phyloP scores from a whole-genome alignment of 1,140 invertebrate species.

The Rhopalosiphum padi region DNA sequence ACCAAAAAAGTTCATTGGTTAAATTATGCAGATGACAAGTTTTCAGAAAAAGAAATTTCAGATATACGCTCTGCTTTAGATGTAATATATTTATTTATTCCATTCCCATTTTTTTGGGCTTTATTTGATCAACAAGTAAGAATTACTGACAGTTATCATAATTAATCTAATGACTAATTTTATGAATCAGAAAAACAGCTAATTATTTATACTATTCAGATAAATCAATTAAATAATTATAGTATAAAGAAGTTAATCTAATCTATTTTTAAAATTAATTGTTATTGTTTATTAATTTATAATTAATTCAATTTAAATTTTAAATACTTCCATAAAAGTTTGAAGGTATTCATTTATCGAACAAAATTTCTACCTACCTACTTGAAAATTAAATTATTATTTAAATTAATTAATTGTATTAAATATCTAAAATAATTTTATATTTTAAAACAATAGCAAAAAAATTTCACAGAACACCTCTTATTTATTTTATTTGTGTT shows the following conservation, averaged over 20 bases:
- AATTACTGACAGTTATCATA: background rate
- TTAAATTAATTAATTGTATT: background rate
- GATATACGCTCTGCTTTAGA: slow-evolving; percentile 69
- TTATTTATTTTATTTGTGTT: background rate
- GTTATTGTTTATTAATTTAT: too few relatives aligned
- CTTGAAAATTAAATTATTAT: background rate
- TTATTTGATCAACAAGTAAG: slow-evolving; percentile 70
- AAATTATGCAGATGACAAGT: slow-evolving; percentile 76
- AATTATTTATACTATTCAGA: background rate
- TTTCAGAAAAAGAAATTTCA: slow-evolving; percentile 65
- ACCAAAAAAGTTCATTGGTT: slow-evolving; percentile 75
- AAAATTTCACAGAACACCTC: background rate
- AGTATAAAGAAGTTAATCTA: background rate
- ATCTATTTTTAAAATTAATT: background rate
- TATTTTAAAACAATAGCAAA: background rate
- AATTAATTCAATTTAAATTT: too few relatives aligned
- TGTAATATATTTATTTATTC: slow-evolving; percentile 70
- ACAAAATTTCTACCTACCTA: background rate
- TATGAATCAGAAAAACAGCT: background rate
- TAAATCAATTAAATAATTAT: background rate
- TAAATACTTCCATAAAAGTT: too few relatives aligned
- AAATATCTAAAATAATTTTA: background rate
- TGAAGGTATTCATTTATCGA: background rate
- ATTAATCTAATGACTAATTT: background rate
- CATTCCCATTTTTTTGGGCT: slow-evolving; percentile 76